Evolutionary conservation across 2,113 vertebrate genomes (phyloP), one percentile per base, ranked within the genome.

Genomic region (Bufo gargarizans): DNA sequence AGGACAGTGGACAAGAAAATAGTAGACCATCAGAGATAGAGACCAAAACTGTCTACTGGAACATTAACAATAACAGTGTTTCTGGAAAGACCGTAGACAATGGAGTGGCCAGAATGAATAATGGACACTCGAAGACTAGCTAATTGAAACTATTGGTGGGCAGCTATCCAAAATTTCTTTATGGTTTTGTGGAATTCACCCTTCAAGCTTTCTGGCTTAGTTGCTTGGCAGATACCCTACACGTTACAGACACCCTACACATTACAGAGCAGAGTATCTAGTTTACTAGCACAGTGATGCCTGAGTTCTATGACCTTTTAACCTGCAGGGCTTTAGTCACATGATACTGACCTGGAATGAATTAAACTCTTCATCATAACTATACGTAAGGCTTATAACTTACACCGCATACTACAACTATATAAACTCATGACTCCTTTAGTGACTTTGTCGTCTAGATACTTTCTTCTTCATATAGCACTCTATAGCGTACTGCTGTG

Each of bases 11-110:
- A 4, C 92, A 78, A 0, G 89, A 91, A 47, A 50, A 12, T 4
- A 84, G 89, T 16, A 86, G 79, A 63, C 91, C 86, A 90, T 92
- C 91, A 92, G 91, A 93, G 67, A 90, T 92, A 63, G 93, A 94
- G 87, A 96, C 94, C 0, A 89, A 92, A 12, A 78, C 91, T 0
- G 79, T 89, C 0, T 93, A 94, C 89, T 94, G 56, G n/a, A 87
- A 78, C 77, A 91, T 65, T 0, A 92, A 95, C 90, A 86, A 88
- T 55, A 95, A 90, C 90, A 55, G 49, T 69, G 59, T 86, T 20
- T 65, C 59, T n/a, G 47, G 20, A n/a, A 86, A 86, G 22, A n/a
- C 22, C 56, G 47, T 16, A 43, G 85, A 86, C 5, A 79, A 69
- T 55, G 74, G 74, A 17, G 45, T 67, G 16, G 45, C 43, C 7